Conservation (phyloP, 2,888 invertebrate species). For the Diarsia mendica region DNA sequence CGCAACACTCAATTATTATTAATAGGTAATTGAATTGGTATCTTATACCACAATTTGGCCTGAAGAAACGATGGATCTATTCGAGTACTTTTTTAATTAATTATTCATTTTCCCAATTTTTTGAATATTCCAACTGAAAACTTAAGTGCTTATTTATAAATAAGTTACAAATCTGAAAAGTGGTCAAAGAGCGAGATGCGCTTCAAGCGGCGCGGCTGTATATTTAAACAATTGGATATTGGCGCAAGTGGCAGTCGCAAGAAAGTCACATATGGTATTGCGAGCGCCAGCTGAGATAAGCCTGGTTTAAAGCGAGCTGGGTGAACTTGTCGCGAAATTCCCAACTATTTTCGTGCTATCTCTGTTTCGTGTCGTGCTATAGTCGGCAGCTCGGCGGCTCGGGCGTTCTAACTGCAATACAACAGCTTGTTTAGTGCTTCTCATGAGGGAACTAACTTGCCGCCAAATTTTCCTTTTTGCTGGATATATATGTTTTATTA, state of each 20-base stretch:
- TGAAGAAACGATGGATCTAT: slow-evolving; percentile 5
- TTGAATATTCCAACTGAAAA: not conserved
- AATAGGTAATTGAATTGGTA: slow-evolving; percentile 40
- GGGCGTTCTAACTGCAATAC: slow-evolving; percentile 52
- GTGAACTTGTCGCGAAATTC: slow-evolving; percentile 72
- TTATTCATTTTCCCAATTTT: not conserved
- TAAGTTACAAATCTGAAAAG: slow-evolving; percentile 11
- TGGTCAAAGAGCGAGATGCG: slow-evolving; percentile 5
- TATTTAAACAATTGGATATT: slow-evolving; percentile 42
- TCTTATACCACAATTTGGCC: slow-evolving; percentile 1
- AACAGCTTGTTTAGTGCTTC: slow-evolving; percentile 52
- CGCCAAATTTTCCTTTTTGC: slow-evolving; percentile 32
- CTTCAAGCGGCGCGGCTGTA: not conserved
- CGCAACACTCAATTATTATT: slow-evolving; percentile 37
- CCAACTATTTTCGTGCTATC: slow-evolving; percentile 67
- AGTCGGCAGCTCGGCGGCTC: slow-evolving; percentile 48
- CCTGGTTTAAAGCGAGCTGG: slow-evolving; percentile 66
- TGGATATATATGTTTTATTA: slow-evolving; percentile 27
- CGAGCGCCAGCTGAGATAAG: slow-evolving; percentile 71
- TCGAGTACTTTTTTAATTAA: not conserved
- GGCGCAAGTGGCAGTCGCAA: slow-evolving; percentile 63
- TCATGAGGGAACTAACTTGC: slow-evolving; percentile 37
- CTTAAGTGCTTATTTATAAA: not conserved
- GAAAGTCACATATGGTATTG: slow-evolving; percentile 62
- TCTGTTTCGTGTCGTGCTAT: slow-evolving; percentile 63